phyloP scores from a whole-genome alignment of 1,140 invertebrate species.

The Augochlora pura region DNA sequence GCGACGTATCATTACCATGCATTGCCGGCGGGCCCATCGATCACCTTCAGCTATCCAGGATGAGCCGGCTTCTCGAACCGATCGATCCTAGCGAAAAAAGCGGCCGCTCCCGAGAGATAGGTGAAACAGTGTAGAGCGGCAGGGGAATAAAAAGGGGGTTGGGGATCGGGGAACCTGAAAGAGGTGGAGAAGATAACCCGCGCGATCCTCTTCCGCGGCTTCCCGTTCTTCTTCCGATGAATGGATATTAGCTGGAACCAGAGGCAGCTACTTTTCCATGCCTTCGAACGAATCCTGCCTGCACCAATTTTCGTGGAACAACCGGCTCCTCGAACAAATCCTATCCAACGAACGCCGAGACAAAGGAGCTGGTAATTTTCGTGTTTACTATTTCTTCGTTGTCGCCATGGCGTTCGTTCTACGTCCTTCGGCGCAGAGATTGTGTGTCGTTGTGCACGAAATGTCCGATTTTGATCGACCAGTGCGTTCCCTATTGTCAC shows the following conservation, averaged over 20 bases:
- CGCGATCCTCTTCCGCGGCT: conserved; percentile 12
- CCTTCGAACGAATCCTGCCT: neutral
- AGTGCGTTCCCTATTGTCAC: neutral
- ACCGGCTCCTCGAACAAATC: neutral
- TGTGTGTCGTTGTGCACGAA: too few species aligned
- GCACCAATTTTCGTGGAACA: neutral
- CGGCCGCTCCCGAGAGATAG: neutral
- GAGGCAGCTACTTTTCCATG: conserved; percentile 26
- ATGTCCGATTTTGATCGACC: too few species aligned
- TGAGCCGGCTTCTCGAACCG: conserved; percentile 36
- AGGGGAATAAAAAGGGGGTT: conserved; percentile 20
- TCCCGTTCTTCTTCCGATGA: conserved; percentile 18
- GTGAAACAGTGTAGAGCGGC: neutral
- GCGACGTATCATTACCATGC: conserved; percentile 58
- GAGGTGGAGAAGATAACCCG: conserved; percentile 46
- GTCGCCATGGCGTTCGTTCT: too few species aligned
- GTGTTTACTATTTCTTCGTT: neutral
- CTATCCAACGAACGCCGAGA: neutral
- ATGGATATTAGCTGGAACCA: conserved; percentile 49
- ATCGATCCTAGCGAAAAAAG: conserved; percentile 7
- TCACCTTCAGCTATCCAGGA: conserved; percentile 39
- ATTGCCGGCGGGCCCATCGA: conserved; percentile 51
- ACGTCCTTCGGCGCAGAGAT: too few species aligned
- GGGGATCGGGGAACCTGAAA: conserved; percentile 29
- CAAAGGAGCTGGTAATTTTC: neutral